phyloP scores from a whole-genome alignment of 2,113 vertebrate genomes.

The Octodon degus region DNA sequence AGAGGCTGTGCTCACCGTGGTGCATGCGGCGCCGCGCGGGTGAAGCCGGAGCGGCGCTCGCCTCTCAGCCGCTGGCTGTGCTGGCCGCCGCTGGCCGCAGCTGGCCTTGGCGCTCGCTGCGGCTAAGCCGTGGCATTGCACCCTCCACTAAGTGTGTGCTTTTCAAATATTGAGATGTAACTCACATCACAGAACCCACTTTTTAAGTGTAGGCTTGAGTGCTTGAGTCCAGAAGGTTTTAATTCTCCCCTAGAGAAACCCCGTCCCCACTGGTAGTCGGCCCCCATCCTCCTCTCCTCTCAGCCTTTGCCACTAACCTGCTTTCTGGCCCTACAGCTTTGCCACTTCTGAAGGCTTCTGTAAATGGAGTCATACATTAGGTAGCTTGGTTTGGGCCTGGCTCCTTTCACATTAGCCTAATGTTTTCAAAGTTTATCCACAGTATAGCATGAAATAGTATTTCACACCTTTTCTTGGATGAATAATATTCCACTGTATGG shows the following conservation, averaged over 20 bases:
- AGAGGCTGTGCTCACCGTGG: neutral
- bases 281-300: neutral
- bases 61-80: neutral
- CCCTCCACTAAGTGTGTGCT: neutral
- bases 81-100: neutral
- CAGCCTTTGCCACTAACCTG: neutral
- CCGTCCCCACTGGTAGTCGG: neutral
- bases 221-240: neutral
- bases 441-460: neutral
- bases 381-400: neutral
- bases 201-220: neutral
- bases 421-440: neutral
- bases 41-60: neutral
- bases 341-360: neutral
- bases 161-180: neutral
- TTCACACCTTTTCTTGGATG: neutral
- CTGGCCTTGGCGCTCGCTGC: neutral
- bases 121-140: neutral
- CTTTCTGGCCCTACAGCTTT: neutral
- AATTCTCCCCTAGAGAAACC: neutral
- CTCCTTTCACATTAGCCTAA: neutral
- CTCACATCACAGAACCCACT: neutral
- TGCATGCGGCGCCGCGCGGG: no score
- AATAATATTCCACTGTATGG: constrained; percentile 5
- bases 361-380: neutral